Percentiles rank a stretch among this genome's conserved stretches.
Conservation (phyloP, 2,113 vertebrate genomes). For the Sebastes schlegelii region DNA sequence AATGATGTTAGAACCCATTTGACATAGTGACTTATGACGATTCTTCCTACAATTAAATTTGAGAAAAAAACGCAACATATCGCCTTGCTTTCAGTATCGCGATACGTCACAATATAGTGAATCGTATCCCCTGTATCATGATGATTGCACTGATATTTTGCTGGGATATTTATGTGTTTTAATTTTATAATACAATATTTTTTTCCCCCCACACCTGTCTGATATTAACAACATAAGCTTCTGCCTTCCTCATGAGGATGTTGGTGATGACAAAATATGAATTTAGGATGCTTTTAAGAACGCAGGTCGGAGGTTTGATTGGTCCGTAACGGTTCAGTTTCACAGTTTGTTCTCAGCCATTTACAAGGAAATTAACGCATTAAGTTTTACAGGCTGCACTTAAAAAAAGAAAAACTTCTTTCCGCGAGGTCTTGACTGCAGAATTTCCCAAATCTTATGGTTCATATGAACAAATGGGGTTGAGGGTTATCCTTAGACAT, state of each 20-base stretch:
- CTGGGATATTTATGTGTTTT: neutral
- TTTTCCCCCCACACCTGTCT: neutral
- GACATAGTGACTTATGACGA: too few relatives aligned
- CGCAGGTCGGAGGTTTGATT: too few relatives aligned
- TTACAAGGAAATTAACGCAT: conserved; percentile 1
- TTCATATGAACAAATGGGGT: neutral
- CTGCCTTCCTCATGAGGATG: neutral
- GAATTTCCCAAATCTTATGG: neutral
- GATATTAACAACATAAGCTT: neutral
- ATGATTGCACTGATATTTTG: neutral
- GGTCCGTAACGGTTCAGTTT: neutral
- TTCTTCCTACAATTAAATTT: too few relatives aligned
- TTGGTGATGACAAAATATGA: neutral
- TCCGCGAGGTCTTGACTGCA: neutral
- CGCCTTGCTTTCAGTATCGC: too few relatives aligned
- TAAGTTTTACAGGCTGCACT: neutral
- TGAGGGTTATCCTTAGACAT: too few relatives aligned
- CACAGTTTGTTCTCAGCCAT: neutral
- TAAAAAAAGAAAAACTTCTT: neutral
- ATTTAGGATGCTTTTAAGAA: neutral
- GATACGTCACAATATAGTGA: too few relatives aligned
- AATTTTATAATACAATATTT: neutral
- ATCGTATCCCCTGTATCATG: too few relatives aligned
- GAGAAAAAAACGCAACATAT: too few relatives aligned
- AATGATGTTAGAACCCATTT: too few relatives aligned